These are phyloP conservation scores for Hydrotaea diabolus DNA, from an alignment of 2,888 invertebrate species.

Conservation along the genomic window DNA sequence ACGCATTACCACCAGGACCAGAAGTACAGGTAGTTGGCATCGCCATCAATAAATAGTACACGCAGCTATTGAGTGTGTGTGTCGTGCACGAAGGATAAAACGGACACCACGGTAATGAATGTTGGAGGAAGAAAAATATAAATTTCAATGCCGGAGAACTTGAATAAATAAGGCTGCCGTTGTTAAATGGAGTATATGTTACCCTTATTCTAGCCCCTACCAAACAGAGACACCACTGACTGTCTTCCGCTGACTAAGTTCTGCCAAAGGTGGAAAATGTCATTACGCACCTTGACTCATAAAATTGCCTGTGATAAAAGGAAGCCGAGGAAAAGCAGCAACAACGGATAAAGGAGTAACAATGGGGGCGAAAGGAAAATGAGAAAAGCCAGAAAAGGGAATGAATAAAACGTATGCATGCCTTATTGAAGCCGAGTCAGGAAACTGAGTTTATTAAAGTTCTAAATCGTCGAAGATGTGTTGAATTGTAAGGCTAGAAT, in stretches of 20 bases:
- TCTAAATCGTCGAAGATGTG: conserved; percentile 44
- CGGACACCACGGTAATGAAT: too few relatives aligned
- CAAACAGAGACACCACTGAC: neutral
- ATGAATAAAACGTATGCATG: conserved; percentile 31
- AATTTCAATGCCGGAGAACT: neutral
- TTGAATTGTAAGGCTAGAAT: conserved; percentile 3
- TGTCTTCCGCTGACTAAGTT: neutral
- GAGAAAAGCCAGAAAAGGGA: conserved; percentile 11
- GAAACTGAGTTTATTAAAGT: conserved; percentile 55
- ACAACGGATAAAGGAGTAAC: neutral
- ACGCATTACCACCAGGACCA: neutral
- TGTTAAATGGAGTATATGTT: neutral
- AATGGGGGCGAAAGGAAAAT: neutral
- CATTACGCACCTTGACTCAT: conserved; percentile 66
- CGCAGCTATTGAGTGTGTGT: neutral
- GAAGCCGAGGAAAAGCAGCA: neutral
- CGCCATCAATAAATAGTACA: neutral
- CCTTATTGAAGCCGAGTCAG: neutral
- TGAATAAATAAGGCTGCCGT: conserved; percentile 4
- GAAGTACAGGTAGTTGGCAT: conserved; percentile 11
- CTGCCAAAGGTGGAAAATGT: conserved; percentile 53
- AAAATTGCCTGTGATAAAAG: conserved; percentile 54
- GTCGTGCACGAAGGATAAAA: neutral
- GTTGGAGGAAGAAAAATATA: too few relatives aligned
- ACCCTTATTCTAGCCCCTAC: neutral